Evolutionary conservation across 2,797 vertebrate species (phyloP).

Genomic region (Paramormyrops hopkinsi): DNA sequence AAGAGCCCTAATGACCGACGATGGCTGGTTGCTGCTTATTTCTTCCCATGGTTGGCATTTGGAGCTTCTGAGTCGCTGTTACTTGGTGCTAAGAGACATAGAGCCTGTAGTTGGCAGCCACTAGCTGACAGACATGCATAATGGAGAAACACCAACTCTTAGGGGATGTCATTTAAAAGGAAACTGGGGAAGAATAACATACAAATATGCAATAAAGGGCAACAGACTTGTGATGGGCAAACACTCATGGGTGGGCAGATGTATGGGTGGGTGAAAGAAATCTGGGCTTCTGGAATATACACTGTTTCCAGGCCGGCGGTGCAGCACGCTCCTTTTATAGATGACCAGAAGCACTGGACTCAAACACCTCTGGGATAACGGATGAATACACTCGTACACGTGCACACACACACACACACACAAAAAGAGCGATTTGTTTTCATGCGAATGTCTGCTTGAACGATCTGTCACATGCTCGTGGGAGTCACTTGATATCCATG

Average conservation of each 20-base stretch:
- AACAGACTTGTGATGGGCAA: background rate
- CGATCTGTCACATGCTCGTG: slow-evolving; percentile 6
- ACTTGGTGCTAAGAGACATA: background rate
- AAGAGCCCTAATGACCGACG: background rate
- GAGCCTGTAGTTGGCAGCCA: background rate
- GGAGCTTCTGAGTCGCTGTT: background rate
- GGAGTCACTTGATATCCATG: background rate
- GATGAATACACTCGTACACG: background rate
- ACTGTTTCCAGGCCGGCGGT: background rate
- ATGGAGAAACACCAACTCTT: background rate
- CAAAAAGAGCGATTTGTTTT: background rate
- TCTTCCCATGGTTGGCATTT: background rate
- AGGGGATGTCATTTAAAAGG: background rate
- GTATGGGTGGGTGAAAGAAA: background rate
- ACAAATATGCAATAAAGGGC: background rate
- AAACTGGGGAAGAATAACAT: background rate
- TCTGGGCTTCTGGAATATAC: background rate
- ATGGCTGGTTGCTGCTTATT: background rate
- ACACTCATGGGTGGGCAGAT: background rate
- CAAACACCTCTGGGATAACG: background rate
- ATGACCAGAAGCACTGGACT: background rate
- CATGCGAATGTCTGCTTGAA: background rate
- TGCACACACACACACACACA: background rate
- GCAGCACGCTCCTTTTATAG: background rate
- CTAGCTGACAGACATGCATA: background rate